These are phyloP conservation scores for Perizoma flavofasciatum DNA, from an alignment of 2,888 invertebrate species.

Conservation along the genomic window DNA sequence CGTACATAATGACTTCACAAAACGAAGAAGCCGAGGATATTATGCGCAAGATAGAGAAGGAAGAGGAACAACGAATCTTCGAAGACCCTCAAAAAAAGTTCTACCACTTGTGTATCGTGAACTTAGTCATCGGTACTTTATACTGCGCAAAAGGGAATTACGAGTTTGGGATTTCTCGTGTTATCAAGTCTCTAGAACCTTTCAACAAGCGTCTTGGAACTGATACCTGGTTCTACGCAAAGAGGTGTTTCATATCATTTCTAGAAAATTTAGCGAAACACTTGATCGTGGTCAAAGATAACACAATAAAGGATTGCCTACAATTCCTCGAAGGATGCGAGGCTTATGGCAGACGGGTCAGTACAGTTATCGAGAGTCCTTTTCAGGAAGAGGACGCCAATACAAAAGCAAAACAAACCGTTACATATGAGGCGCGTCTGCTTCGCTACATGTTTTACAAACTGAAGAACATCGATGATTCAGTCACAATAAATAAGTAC, in stretches of 20 bases:
- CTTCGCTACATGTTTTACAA: conserved; percentile 92
- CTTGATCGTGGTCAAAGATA: conserved; percentile 93
- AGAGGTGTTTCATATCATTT: conserved; percentile 96
- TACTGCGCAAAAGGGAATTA: conserved; percentile 99
- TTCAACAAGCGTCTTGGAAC: conserved; percentile 97
- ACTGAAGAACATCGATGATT: conserved; percentile 82
- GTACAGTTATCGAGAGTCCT: conserved; percentile 92
- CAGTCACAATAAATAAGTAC: conserved; percentile 80
- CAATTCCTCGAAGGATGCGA: conserved; percentile 96
- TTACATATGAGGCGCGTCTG: conserved; percentile 94
- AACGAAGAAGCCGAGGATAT: conserved; percentile 99
- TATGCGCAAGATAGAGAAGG: conserved; percentile 99
- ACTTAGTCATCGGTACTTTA: conserved; percentile 98
- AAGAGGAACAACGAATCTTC: conserved; percentile 96
- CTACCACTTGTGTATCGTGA: conserved; percentile 98
- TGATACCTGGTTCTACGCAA: conserved; percentile 99
- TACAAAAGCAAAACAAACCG: conserved; percentile 92
- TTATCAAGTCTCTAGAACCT: conserved; percentile 98
- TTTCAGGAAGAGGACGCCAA: conserved; percentile 88
- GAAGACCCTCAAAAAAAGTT: conserved; percentile 97
- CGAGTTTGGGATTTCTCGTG: conserved; percentile 98
- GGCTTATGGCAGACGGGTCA: conserved; percentile 91
- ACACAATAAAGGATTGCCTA: conserved; percentile 93
- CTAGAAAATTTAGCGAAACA: conserved; percentile 96
- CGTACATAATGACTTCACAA: conserved; percentile 99